These are phyloP conservation scores for Eumeta japonica DNA, from an alignment of 1,140 invertebrate species.

Conservation along the genomic window DNA sequence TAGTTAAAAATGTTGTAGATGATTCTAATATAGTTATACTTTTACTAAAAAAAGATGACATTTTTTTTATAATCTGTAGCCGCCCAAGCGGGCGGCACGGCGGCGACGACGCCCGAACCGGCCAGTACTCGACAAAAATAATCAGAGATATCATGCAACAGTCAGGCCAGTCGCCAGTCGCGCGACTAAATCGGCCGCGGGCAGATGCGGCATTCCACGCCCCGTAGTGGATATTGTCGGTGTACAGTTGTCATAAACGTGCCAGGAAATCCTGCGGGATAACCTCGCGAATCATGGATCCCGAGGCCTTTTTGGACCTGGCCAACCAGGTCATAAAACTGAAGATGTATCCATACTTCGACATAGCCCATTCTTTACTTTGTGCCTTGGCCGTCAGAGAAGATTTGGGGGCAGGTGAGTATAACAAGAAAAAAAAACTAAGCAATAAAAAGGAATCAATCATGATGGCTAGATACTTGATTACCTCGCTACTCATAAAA, in stretches of 20 bases:
- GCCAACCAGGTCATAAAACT: conserved; percentile 98
- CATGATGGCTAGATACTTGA: no score
- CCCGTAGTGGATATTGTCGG: conserved; percentile 44
- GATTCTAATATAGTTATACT: no score
- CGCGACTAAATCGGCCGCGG: conserved; percentile 47
- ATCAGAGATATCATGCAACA: conserved; percentile 19
- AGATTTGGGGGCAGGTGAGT: conserved; percentile 87
- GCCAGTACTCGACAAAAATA: conserved; percentile 36
- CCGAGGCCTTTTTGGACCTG: conserved; percentile 94
- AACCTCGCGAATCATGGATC: conserved; percentile 90
- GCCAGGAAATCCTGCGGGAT: conserved; percentile 21
- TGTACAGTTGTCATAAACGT: conserved; percentile 52
- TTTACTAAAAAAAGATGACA: no score
- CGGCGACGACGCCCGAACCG: no score
- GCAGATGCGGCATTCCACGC: conserved; percentile 30
- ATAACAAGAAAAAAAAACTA: no score
- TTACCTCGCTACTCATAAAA: no score
- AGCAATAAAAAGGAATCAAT: no score
- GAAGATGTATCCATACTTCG: conserved; percentile 99
- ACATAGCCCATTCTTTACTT: conserved; percentile 90
- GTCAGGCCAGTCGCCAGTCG: conserved; percentile 26
- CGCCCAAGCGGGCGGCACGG: no score
- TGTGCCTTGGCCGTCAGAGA: conserved; percentile 91
- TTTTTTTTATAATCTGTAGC: no score
- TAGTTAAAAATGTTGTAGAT: no score